phyloP scores from a whole-genome alignment of 2,888 invertebrate species.

The Spisula subtruncata region DNA sequence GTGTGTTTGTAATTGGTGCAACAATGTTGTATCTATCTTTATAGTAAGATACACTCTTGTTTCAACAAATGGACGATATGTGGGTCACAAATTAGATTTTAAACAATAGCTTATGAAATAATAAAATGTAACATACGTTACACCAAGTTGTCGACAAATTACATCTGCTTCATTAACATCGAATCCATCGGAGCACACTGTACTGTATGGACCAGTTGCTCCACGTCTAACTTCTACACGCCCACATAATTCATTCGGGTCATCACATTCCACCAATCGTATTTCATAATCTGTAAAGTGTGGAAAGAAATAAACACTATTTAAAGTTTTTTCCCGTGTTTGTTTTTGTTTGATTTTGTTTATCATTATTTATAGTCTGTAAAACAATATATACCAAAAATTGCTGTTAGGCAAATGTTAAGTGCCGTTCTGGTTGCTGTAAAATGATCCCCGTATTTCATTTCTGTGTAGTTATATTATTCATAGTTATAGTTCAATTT shows the following conservation, averaged over 20 bases:
- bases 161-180: slow-evolving; percentile 70
- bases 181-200: slow-evolving; percentile 76
- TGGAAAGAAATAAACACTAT: too few relatives aligned
- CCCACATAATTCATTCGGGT: not conserved
- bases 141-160: slow-evolving; percentile 70
- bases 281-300: slow-evolving; percentile 15
- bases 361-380: too few relatives aligned
- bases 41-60: not conserved
- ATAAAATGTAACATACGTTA: not conserved
- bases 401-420: too few relatives aligned
- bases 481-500: too few relatives aligned
- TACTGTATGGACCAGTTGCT: slow-evolving; percentile 63
- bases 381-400: too few relatives aligned
- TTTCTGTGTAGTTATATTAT: too few relatives aligned
- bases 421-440: too few relatives aligned
- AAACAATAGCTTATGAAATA: not conserved
- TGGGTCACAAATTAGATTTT: too few relatives aligned
- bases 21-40: too few relatives aligned
- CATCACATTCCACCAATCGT: not conserved
- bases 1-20: not conserved
- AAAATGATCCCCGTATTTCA: too few relatives aligned
- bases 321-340: too few relatives aligned
- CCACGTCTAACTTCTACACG: not conserved
- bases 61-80: not conserved
- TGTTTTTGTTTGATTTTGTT: too few relatives aligned